These are phyloP conservation scores for Drosophila grimshawi DNA, from an alignment of 1,140 invertebrate genomes.

Conservation along the genomic window DNA sequence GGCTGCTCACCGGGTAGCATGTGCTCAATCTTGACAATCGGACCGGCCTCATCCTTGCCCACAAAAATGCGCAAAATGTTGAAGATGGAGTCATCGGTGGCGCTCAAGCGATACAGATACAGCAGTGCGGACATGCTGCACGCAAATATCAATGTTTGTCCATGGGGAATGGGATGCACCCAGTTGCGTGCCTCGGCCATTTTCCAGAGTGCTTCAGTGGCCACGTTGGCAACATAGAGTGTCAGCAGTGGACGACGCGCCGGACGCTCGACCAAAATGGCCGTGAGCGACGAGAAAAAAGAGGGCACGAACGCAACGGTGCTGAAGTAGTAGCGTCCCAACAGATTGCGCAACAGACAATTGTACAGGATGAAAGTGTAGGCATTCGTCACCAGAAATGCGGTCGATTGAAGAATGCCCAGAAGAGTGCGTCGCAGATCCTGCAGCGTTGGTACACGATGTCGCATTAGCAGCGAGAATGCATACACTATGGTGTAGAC, in stretches of 20 bases:
- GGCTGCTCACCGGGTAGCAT: constrained; percentile 40
- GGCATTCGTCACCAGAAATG: constrained; percentile 90
- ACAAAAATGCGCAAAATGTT: constrained; percentile 88
- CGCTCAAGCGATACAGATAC: constrained; percentile 86
- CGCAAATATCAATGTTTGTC: constrained; percentile 89
- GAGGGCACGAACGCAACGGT: constrained; percentile 90
- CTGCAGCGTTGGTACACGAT: constrained; percentile 87
- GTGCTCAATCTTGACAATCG: constrained; percentile 21
- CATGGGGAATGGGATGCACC: constrained; percentile 87
- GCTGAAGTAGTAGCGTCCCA: constrained; percentile 89
- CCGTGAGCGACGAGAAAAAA: constrained; percentile 89
- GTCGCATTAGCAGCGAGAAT: constrained; percentile 90
- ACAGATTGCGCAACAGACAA: constrained; percentile 88
- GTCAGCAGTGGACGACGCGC: constrained; percentile 89
- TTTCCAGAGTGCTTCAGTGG: constrained; percentile 91
- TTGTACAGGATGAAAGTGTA: constrained; percentile 90
- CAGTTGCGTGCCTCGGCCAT: constrained; percentile 89
- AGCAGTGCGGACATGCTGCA: constrained; percentile 86
- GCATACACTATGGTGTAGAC: constrained; percentile 91
- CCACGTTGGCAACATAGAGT: constrained; percentile 93
- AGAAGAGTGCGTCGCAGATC: constrained; percentile 88
- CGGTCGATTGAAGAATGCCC: constrained; percentile 90
- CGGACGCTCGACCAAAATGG: constrained; percentile 91
- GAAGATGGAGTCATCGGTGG: constrained; percentile 87
- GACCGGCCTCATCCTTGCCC: constrained; percentile 87